Conservation (phyloP, 2,113 vertebrate genomes). For the Sinocyclocheilus anophthalmus region DNA sequence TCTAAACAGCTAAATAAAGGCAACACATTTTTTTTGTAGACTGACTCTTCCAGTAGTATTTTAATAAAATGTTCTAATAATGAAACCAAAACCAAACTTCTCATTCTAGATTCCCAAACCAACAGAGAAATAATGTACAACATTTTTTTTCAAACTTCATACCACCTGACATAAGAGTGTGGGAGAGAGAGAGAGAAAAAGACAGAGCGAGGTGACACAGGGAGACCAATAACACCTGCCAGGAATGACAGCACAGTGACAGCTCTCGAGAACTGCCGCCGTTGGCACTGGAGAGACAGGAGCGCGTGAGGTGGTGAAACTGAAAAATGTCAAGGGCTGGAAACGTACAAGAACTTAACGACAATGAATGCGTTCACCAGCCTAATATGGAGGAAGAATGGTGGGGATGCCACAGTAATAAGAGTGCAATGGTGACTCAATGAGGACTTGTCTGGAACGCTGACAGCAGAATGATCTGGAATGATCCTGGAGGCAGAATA, state of each 20-base stretch:
- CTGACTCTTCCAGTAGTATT: not conserved
- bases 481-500: not conserved
- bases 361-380: conserved; percentile 34
- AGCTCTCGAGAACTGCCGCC: not conserved
- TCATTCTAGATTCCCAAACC: not conserved
- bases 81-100: not conserved
- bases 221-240: conserved; percentile 3
- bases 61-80: not conserved
- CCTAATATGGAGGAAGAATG: conserved; percentile 57
- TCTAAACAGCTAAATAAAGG: not conserved
- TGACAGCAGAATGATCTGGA: not conserved
- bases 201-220: not conserved
- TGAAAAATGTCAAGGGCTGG: conserved; percentile 18
- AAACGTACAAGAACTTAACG: conserved; percentile 3
- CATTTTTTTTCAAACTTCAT: not conserved
- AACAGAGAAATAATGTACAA: not conserved
- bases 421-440: conserved; percentile 20
- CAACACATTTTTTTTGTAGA: not conserved
- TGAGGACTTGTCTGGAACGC: conserved; percentile 23
- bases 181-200: not conserved
- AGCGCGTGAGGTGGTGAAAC: not conserved
- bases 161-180: not conserved
- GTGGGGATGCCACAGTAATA: conserved; percentile 17
- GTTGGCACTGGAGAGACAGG: not conserved
- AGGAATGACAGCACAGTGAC: conserved; percentile 19